Percentiles rank a stretch among this genome's conserved stretches.
Conservation (phyloP, 2,113 vertebrate species). For the Dermatemys mawii region DNA sequence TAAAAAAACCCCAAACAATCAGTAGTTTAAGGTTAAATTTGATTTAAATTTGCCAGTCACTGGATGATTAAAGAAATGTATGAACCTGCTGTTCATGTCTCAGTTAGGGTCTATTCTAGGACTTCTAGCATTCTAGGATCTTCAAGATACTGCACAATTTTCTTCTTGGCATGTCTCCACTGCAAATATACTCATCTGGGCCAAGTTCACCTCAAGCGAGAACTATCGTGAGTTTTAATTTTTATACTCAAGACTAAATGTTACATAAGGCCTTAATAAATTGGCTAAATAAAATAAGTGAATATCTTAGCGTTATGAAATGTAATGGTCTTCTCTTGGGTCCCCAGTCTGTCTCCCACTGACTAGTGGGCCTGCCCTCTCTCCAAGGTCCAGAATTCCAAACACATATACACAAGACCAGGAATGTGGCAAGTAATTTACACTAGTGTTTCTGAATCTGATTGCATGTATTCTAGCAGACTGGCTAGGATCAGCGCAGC, state of each 20-base stretch:
- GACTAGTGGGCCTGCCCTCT: not conserved
- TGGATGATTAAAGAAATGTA: not conserved
- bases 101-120: not conserved
- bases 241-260: not conserved
- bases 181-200: not conserved
- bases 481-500: fast-evolving
- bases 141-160: not conserved
- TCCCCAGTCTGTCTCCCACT: not conserved
- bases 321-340: not conserved
- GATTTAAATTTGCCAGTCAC: not conserved
- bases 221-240: constrained; percentile 18
- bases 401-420: not conserved
- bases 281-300: not conserved
- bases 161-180: not conserved
- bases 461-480: not conserved
- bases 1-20: not conserved
- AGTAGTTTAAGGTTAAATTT: not conserved
- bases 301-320: not conserved
- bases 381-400: not conserved
- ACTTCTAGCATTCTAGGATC: not conserved
- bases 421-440: fast-evolving
- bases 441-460: not conserved
- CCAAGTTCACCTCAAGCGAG: not conserved
- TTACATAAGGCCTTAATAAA: constrained; percentile 31
- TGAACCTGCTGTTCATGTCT: not conserved